phyloP scores from a whole-genome alignment of 1,140 invertebrate species.

The Drosophila littoralis region DNA sequence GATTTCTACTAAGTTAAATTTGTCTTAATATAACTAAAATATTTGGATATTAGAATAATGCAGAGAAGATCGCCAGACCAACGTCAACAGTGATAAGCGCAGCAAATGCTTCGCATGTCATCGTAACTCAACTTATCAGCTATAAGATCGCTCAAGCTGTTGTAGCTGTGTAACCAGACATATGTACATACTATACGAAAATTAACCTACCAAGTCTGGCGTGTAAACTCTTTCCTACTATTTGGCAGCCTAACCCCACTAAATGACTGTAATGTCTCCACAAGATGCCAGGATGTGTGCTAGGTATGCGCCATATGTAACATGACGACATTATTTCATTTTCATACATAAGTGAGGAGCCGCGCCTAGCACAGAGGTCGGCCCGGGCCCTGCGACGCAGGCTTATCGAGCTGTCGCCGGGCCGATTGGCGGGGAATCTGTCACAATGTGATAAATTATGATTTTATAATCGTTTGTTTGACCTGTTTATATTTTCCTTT shows the following conservation, averaged over 20 bases:
- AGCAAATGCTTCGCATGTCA: too few relatives aligned
- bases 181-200: too few relatives aligned
- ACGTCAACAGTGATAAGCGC: too few relatives aligned
- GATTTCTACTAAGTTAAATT: too few relatives aligned
- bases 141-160: too few relatives aligned
- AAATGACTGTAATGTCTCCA: slow-evolving; percentile 9
- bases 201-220: too few relatives aligned
- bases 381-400: slow-evolving; percentile 38
- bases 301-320: slow-evolving; percentile 40
- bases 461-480: slow-evolving; percentile 81
- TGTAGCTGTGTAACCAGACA: too few relatives aligned
- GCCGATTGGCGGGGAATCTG: slow-evolving; percentile 34
- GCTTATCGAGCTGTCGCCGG: slow-evolving; percentile 60
- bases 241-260: neutral
- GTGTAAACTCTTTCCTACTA: neutral
- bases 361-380: slow-evolving; percentile 17
- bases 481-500: slow-evolving; percentile 50
- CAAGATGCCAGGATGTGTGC: slow-evolving; percentile 32
- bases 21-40: too few relatives aligned
- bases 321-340: slow-evolving; percentile 45
- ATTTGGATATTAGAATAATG: too few relatives aligned
- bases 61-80: too few relatives aligned
- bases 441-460: slow-evolving; percentile 82
- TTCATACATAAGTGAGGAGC: slow-evolving; percentile 19
- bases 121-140: too few relatives aligned